Evolutionary conservation across 2,888 invertebrate species (phyloP).

Genomic region (Amiota communis): DNA sequence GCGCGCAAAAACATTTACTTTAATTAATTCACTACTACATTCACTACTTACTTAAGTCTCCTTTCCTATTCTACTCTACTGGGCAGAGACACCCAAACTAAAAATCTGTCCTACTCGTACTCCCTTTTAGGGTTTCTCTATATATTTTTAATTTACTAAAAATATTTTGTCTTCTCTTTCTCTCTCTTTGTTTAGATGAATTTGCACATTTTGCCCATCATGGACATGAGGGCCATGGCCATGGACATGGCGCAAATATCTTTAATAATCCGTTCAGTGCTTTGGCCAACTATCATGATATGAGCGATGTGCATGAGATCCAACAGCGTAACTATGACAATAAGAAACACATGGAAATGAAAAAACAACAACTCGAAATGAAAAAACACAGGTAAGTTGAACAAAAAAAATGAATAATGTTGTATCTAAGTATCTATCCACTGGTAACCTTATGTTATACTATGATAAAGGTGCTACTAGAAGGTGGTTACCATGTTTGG

Average conservation of each 20-base stretch:
- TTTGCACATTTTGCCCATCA: conserved; percentile 61
- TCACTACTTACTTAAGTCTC: too few relatives aligned
- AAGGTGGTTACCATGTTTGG: too few relatives aligned
- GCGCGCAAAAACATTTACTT: conserved; percentile 40
- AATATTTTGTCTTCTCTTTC: neutral
- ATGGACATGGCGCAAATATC: conserved; percentile 60
- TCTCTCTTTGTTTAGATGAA: conserved; percentile 55
- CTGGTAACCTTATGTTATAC: too few relatives aligned
- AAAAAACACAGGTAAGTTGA: conserved; percentile 71
- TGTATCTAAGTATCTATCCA: too few relatives aligned
- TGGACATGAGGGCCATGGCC: conserved; percentile 63
- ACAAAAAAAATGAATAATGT: neutral
- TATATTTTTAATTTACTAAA: conserved; percentile 9
- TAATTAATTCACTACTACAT: conserved; percentile 47
- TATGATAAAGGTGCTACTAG: too few relatives aligned
- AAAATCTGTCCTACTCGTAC: too few relatives aligned
- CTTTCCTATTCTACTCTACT: too few relatives aligned
- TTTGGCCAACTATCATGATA: conserved; percentile 70
- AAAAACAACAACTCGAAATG: conserved; percentile 65
- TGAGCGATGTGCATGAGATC: conserved; percentile 68
- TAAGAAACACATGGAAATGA: conserved; percentile 70
- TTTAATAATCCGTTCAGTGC: conserved; percentile 71
- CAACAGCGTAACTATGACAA: conserved; percentile 71
- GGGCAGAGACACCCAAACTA: too few relatives aligned
- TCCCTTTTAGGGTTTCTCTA: neutral